Percentiles rank a stretch among this genome's conserved stretches.
Conservation (phyloP, 2,113 vertebrate species). For the Laticauda laticaudata region DNA sequence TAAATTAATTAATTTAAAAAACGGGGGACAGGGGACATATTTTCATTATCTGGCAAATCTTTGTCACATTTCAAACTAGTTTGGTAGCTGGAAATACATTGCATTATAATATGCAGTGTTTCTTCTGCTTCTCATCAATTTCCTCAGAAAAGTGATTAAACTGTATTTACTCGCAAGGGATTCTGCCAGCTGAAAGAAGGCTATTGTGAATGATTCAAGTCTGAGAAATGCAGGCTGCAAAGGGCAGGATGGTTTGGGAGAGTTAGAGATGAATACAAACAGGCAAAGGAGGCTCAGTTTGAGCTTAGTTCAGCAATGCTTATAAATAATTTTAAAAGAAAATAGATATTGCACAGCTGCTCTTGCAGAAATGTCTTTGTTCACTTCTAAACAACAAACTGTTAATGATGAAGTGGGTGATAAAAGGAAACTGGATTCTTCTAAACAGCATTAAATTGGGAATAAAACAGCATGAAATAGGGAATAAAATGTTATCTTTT, state of each 20-base stretch:
- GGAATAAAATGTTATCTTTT: not conserved
- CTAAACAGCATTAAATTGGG: not conserved
- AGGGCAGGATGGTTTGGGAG: not conserved
- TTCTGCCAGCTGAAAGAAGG: not conserved
- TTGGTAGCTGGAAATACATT: not conserved
- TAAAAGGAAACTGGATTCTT: not conserved
- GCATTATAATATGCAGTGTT: not conserved
- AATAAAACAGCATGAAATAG: not conserved
- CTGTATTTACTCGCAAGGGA: not conserved
- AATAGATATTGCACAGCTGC: not conserved
- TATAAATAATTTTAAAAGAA: not conserved
- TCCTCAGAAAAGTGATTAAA: not conserved
- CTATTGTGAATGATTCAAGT: not conserved
- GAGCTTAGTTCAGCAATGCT: not conserved
- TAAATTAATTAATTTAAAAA: too few species aligned
- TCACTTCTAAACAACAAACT: not conserved
- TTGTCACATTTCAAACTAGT: not conserved
- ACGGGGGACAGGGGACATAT: not conserved
- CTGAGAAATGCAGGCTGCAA: not conserved
- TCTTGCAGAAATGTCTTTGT: not conserved
- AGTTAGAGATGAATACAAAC: not conserved
- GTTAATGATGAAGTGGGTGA: not conserved
- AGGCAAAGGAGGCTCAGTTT: not conserved
- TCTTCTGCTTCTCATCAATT: not conserved
- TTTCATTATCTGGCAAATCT: not conserved